These are phyloP conservation scores for Tryphoninae sp. DNA, from an alignment of 2,888 invertebrate species.

Conservation along the genomic window DNA sequence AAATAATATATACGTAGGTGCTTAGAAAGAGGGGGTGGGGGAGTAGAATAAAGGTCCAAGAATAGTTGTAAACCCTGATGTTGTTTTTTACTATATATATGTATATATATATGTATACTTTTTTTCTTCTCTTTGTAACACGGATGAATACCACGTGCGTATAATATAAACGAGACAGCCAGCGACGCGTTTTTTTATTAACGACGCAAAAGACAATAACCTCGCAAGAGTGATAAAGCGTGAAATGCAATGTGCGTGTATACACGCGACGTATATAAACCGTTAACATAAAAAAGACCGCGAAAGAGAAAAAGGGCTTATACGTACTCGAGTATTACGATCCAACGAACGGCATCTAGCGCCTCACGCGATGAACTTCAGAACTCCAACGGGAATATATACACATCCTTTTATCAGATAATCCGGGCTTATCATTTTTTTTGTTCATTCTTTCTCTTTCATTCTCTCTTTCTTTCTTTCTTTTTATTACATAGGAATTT, in stretches of 20 bases:
- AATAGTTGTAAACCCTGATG: slow-evolving; percentile 53
- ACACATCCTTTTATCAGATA: slow-evolving; percentile 23
- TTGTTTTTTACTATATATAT: no score
- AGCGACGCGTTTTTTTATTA: slow-evolving; percentile 54
- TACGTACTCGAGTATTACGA: slow-evolving; percentile 18
- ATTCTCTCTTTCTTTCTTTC: neutral
- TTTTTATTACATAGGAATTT: neutral
- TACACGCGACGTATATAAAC: slow-evolving; percentile 62
- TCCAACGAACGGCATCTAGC: slow-evolving; percentile 12
- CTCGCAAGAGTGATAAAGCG: slow-evolving; percentile 77
- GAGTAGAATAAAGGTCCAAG: slow-evolving; percentile 52
- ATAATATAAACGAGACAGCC: slow-evolving; percentile 48
- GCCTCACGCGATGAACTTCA: slow-evolving; percentile 28
- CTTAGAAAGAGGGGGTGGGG: slow-evolving; percentile 39
- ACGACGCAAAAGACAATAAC: slow-evolving; percentile 75
- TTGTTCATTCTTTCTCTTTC: neutral
- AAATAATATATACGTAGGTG: slow-evolving; percentile 25
- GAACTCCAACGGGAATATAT: slow-evolving; percentile 11
- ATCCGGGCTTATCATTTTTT: neutral
- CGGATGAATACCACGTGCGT: slow-evolving; percentile 56
- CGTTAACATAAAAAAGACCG: slow-evolving; percentile 70
- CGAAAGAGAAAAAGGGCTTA: slow-evolving; percentile 50
- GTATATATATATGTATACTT: neutral
- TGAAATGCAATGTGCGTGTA: slow-evolving; percentile 72
- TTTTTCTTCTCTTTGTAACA: slow-evolving; percentile 57